phyloP scores from a whole-genome alignment of 2,113 vertebrate species.

The Nestor notabilis region DNA sequence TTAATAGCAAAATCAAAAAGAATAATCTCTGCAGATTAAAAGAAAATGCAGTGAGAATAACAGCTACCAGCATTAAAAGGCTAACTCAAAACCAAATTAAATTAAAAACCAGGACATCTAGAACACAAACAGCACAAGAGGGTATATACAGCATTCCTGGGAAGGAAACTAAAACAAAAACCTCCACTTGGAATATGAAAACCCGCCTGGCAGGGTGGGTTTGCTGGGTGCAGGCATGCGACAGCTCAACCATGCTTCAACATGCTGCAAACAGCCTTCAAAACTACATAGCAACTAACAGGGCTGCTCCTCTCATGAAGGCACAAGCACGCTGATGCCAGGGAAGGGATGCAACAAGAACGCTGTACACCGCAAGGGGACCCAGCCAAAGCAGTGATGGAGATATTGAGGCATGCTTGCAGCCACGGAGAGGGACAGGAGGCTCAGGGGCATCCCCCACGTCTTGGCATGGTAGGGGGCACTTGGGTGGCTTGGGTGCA shows the following conservation, averaged over 20 bases:
- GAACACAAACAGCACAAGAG: neutral
- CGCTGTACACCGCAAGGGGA: neutral
- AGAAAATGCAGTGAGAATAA: neutral
- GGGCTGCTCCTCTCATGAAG: neutral
- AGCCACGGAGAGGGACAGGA: neutral
- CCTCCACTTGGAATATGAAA: neutral
- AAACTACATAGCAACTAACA: neutral
- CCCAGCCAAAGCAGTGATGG: neutral
- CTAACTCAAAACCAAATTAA: neutral
- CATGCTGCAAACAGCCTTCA: conserved; percentile 21
- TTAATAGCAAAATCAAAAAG: neutral
- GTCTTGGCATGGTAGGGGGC: neutral
- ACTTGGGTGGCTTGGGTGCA: neutral
- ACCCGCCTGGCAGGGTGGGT: neutral
- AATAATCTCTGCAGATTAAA: neutral
- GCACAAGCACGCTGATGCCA: neutral
- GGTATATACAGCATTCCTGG: conserved; percentile 9
- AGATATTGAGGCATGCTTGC: neutral
- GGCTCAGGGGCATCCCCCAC: neutral
- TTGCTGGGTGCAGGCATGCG: neutral
- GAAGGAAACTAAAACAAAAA: neutral
- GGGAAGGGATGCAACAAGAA: neutral
- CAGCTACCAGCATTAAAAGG: neutral
- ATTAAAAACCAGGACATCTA: conserved; percentile 7
- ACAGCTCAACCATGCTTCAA: neutral